A percentile compares a stretch with the other conserved stretches of the same genome.
Conservation (phyloP, 2,113 vertebrate species). For the Prinia subflava region DNA sequence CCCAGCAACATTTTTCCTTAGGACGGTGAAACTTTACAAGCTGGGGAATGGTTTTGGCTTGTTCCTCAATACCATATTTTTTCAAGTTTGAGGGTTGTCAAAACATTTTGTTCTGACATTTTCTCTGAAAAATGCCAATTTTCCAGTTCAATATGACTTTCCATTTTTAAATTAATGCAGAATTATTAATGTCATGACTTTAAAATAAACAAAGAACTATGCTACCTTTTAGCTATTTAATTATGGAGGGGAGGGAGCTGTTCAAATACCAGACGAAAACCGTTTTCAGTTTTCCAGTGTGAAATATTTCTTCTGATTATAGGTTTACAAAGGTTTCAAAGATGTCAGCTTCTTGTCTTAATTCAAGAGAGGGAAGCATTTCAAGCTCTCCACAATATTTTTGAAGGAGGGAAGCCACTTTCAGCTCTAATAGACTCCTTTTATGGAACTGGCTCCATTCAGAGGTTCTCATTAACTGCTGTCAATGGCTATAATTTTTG, state of each 20-base stretch:
- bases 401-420: neutral
- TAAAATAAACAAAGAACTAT: constrained; percentile 16
- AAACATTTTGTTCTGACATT: constrained; percentile 53
- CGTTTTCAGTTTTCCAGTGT: neutral
- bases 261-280: neutral
- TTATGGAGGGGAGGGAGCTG: neutral
- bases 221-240: constrained; percentile 42
- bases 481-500: constrained; percentile 22
- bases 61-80: neutral
- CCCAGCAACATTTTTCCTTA: neutral
- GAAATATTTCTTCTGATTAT: constrained; percentile 15
- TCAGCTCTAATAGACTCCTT: neutral
- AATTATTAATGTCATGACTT: constrained; percentile 19
- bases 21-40: neutral
- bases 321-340: constrained; percentile 42
- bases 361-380: constrained; percentile 10
- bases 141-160: constrained; percentile 4
- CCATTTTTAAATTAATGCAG: neutral
- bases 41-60: neutral
- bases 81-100: constrained; percentile 27
- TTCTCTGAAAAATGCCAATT: constrained; percentile 42
- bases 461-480: constrained; percentile 13
- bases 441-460: neutral
- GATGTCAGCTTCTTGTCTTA: constrained; percentile 24
- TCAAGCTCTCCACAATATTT: neutral